Evolutionary conservation across 1,140 invertebrate genomes (phyloP), one percentile per base, ranked within the genome.

Genomic region (Homalodisca vitripennis): DNA sequence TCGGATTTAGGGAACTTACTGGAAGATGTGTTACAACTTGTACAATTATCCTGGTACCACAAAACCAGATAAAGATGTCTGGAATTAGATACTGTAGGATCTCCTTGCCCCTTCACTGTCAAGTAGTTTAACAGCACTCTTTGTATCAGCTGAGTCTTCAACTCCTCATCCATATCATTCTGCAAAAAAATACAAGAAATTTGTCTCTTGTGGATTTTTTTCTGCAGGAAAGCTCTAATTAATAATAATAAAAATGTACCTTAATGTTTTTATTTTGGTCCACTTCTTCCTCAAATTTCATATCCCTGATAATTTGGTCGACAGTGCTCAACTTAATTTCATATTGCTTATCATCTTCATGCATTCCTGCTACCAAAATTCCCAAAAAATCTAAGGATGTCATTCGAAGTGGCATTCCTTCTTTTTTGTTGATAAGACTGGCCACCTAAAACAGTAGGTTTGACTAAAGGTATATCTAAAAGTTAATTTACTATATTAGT

Each of bases 331-430:
- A 84, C 80, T 94, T 95, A 72, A 93, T 88, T 57, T 94, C 88
- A 29, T 95, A 97, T 71, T 88, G 86, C 1, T 98, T 94, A 14
- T 93, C 92, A 82, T 99, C 98, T 75, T 95, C 94, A 68, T 98
- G 82, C 57, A 99, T 82, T 75, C 95, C 87, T 17, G 98, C 94
- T 13, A 97, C 95, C 1, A 99, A 97, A 60, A 98, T 93, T 17
- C 98, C 98, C 29, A 99, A 83, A 82, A 99, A 99, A 79, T 99
- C 98, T 65, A 99, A 85, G 26, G 95, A 98, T 0, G 97, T 96
- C 17, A 98, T 91, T 67, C 98, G 86, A 55, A 99, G 85, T 1
- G 94, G 90, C 88, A 98, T 96, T 78, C 99, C 97, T 67, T 92
- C 91, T n/a, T 87, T 86, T 80, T 98, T 98, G 79, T 97, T 96